Percentiles rank a stretch among this genome's conserved stretches.
Conservation (phyloP, 1,140 invertebrate species). For the Tetragnatha versicolor region DNA sequence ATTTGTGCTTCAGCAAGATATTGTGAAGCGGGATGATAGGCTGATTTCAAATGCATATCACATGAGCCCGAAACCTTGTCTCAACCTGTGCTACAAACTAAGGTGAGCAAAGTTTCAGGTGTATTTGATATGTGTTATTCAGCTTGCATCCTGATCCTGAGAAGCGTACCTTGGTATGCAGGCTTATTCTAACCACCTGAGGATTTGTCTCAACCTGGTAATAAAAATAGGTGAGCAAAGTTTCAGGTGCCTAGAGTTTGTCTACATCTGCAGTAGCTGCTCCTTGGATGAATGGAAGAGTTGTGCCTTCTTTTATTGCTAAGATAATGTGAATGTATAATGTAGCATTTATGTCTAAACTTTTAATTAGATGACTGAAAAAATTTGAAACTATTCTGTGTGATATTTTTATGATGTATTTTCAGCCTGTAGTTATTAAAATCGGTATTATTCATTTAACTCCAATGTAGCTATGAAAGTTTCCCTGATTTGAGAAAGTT, state of each 20-base stretch:
- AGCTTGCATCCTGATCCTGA: neutral
- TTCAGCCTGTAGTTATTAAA: no score
- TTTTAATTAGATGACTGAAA: no score
- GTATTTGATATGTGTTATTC: conserved; percentile 36
- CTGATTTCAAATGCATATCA: conserved; percentile 13
- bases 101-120: conserved; percentile 57
- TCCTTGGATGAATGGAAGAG: no score
- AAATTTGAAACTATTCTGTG: no score
- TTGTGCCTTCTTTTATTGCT: no score
- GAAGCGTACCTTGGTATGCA: neutral
- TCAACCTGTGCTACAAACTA: conserved; percentile 35
- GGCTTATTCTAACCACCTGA: conserved; percentile 51
- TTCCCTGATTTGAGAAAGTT: conserved; percentile 19
- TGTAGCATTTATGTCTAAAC: no score
- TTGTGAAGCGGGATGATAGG: no score
- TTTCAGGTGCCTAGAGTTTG: conserved; percentile 55
- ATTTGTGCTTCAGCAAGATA: no score
- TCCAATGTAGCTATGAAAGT: conserved; percentile 11
- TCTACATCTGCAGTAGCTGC: conserved; percentile 7
- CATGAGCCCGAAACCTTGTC: conserved; percentile 51
- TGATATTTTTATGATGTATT: no score
- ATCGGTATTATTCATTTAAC: no score
- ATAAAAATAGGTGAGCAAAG: conserved; percentile 54
- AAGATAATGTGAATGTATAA: no score
- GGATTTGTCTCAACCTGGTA: conserved; percentile 56